Base-by-base conservation (phyloP, 2,888 invertebrate genomes). In the Drosophila greeni region DNA sequence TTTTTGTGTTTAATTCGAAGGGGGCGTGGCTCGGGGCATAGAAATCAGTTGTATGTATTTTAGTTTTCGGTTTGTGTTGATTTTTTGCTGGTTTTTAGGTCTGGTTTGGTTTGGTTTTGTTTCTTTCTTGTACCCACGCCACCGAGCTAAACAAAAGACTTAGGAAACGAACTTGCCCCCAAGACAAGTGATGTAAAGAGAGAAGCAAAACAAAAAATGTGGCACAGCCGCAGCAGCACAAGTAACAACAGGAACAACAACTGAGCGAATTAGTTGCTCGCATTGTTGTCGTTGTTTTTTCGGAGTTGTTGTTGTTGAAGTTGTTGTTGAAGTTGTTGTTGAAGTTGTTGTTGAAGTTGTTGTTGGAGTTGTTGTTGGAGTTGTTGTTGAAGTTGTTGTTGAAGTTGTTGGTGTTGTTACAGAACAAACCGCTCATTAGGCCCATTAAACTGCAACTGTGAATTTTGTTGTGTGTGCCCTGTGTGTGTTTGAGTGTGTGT, bases 151-250 rank as follows among this genome's bases (percentile, higher is more conserved):
- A 82, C 83, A 82, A 78, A 78, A 82, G 83, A 78, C 78, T 78
- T 82, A 82, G 81, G 78, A 78, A 78, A 78, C 83, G 83, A 82
- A 78, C 78, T 78, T 78, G 78, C 83, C 75, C 81, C 83, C 78
- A 71, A 78, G 75, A 72, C 81, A 80, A 75, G 66, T 80, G 71
- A 75, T 70, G 78, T 75, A 78, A 77, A 77, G 76, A 69, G 79
- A 61, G 45, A 20, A 18, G 45, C 53, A 29, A n/a, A 24, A 31
- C 34, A 54, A 51, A 67, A 70, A 62, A 68, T 70, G 68, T 68
- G 68, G 55, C 70, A 70, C 70, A 70, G 60, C 49, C 51, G 54
- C 54, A 43, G 40, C 55, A 36, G 34, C 64, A 55, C 29, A 51
- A 37, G 20, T 53, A 39, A 20, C 55, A 55, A 31, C 51, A 64